phyloP scores from a whole-genome alignment of 1,140 invertebrate genomes.

The silkworm (Bombyx mori) region DNA sequence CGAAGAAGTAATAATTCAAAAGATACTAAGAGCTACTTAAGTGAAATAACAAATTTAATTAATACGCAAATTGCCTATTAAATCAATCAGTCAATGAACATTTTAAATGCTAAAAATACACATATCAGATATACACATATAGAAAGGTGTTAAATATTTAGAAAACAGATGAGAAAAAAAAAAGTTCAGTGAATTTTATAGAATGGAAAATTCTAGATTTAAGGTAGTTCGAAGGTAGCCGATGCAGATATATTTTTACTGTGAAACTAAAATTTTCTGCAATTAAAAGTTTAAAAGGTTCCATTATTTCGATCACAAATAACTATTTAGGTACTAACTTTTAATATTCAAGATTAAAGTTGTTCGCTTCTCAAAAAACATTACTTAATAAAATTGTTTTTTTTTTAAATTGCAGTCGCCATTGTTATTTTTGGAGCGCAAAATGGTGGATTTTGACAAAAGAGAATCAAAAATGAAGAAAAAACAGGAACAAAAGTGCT shows the following conservation, averaged over 20 bases:
- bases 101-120: constrained; percentile 57
- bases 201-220: constrained; percentile 56
- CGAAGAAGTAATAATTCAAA: constrained; percentile 35
- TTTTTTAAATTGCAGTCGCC: constrained; percentile 1
- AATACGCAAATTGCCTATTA: constrained; percentile 19
- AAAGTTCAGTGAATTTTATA: constrained; percentile 55
- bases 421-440: not conserved
- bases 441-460: not conserved
- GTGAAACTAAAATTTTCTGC: constrained; percentile 35
- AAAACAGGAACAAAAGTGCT: not conserved
- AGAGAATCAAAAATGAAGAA: not conserved
- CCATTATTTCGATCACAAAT: constrained; percentile 7
- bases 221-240: constrained; percentile 15
- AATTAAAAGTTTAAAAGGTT: constrained; percentile 70
- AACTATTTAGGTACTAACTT: not conserved
- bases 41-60: not conserved
- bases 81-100: constrained; percentile 50
- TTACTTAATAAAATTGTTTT: not conserved
- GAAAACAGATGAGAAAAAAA: constrained; percentile 33
- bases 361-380: not conserved
- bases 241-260: constrained; percentile 25
- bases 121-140: constrained; percentile 33
- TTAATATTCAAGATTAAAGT: not conserved
- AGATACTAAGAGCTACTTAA: not conserved
- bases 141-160: constrained; percentile 36